Evolutionary conservation across 2,888 invertebrate species (phyloP), one percentile per base, ranked within the genome.

Genomic region (Piscicola geometra): DNA sequence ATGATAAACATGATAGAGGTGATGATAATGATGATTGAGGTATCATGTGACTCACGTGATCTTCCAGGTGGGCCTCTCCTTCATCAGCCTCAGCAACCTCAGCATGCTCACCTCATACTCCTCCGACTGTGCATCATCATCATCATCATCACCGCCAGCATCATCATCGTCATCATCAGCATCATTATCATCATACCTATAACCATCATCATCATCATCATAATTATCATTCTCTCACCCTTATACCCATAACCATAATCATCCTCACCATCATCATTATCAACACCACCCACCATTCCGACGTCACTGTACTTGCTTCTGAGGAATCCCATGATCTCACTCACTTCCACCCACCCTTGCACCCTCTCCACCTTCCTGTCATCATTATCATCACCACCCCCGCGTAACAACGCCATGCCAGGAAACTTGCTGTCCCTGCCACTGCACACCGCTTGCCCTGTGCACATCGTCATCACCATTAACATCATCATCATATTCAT

Each of bases 81-180:
- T 18, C 0, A 73, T 64, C 33, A 64, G 25, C 25, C 28, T n/a
- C 5, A 73, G 28, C 1, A 73, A n/a, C 33, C 64, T 73, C 32
- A 25, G 12, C 56, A 73, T 35, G 28, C 64, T 64, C 73, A 73
- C 73, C 35, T 73, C 64, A 56, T 73, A 64, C 25, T 60, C 52
- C 18, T 18, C 35, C 1, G 60, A n/a, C 73, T 73, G 64, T 73
- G 2, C 41, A 5, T 9, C 41, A 41, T 9, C 15, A 41, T 15
- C 41, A 36, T n/a, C 18, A 68, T 12, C 33, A 30, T n/a, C 12
- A 5, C 1, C 1, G 30, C 30, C 47, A n/a, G 12, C 35, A 28
- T 52, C n/a, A n/a, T n/a, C n/a, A n/a, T n/a, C n/a, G n/a, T n/a
- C 41, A 5, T 9, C 41, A 41, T 9, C 15, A 41, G 9, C 41